Percentiles rank a stretch among this genome's conserved stretches.
These are phyloP conservation scores for Gonioctena quinquepunctata DNA, from an alignment of 1,140 invertebrate genomes.

Conservation along the genomic window DNA sequence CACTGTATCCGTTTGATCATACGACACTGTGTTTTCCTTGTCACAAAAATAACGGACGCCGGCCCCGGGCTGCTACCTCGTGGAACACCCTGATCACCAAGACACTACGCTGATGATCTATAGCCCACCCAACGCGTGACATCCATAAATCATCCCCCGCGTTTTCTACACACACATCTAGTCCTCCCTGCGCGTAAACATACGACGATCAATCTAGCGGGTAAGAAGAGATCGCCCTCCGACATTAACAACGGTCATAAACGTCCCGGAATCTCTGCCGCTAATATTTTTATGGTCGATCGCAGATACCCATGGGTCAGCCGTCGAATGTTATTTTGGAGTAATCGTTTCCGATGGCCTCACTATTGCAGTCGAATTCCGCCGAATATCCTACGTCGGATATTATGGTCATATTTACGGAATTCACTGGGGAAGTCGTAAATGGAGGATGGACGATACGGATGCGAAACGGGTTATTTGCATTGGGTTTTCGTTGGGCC, in stretches of 20 bases:
- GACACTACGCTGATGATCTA: neutral
- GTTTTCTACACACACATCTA: neutral
- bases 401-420: neutral
- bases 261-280: conserved; percentile 48
- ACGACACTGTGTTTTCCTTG: too few species aligned
- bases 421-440: neutral
- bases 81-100: neutral
- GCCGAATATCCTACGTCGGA: neutral
- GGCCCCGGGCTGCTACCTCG: neutral
- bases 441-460: neutral
- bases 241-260: conserved; percentile 40
- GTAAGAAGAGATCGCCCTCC: conserved; percentile 23
- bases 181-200: neutral
- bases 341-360: conserved; percentile 52
- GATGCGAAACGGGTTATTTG: neutral
- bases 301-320: conserved; percentile 52
- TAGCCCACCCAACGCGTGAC: neutral
- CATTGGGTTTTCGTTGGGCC: neutral
- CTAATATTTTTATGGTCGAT: conserved; percentile 57
- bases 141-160: neutral
- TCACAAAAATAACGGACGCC: too few species aligned
- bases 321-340: conserved; percentile 32
- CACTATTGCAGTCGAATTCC: too few species aligned
- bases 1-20: too few species aligned
- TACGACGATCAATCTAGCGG: neutral